Base-by-base conservation (phyloP, 2,888 invertebrate genomes). In the Nymphalis urticae region DNA sequence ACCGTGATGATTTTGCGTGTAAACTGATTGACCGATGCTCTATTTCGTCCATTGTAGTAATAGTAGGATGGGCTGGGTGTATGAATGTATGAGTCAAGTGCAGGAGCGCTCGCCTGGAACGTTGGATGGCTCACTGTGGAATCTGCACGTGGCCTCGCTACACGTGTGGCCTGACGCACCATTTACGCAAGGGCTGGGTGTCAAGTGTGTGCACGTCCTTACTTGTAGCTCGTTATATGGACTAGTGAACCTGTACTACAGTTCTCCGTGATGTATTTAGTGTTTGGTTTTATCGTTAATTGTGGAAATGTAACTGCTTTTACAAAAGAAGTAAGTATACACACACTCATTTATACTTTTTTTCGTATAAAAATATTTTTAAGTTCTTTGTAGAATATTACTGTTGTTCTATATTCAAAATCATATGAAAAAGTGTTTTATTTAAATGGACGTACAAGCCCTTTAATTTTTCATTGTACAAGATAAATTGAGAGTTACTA, bases 81-180 rank as follows among this genome's bases (percentile, higher is more conserved):
- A 74, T 32, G 27, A 32, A 32, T 78, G 79, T 81, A 72, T 80
- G 86, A 90, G 89, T 91, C 90, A 90, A 89, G 91, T 90, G 90
- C 88, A 88, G 89, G 89, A 86, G 81, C 90, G 82, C 76, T 84
- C 83, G 88, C 75, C 87, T 89, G 92, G 90, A 92, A 92, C 92
- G 86, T 75, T 75, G 73, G 73, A 75, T 76, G 76, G 79, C 82
- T 88, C 90, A 90, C 86, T 84, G 84, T 81, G 84, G 83, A 84
- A 79, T 82, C 87, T 81, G 86, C 89, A 88, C 88, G 90, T 90
- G 88, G 78, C 77, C 79, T 70, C 77, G 76, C 62, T 80, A 86
- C 90, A 90, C 91, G 90, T 86, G 89, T 83, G 75, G 54, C n/a
- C 63, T 71, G 71, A 71, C 71, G 71, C 69, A 69, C 69, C 69